These are phyloP conservation scores for Nomada hirtipes DNA, from an alignment of 2,888 invertebrate species.

Conservation along the genomic window DNA sequence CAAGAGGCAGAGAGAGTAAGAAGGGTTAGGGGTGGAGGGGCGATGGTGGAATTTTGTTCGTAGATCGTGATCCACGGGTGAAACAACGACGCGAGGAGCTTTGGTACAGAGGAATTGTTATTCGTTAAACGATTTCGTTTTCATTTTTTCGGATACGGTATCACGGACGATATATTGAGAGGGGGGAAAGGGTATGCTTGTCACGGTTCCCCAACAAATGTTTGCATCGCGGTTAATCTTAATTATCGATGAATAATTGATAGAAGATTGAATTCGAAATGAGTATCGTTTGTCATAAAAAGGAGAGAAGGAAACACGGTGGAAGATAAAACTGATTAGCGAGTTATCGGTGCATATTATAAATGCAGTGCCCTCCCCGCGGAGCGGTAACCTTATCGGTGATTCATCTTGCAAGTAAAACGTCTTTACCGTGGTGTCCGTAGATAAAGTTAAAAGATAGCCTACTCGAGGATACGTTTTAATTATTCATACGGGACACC, in stretches of 20 bases:
- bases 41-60: conserved; percentile 72
- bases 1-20: not conserved
- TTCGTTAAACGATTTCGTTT: conserved; percentile 25
- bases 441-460: conserved; percentile 51
- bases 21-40: conserved; percentile 26
- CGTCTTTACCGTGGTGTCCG: conserved; percentile 48
- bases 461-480: conserved; percentile 56
- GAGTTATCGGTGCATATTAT: conserved; percentile 11
- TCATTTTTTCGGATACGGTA: too few species aligned
- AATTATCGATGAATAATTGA: not conserved
- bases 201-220: too few species aligned
- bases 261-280: too few species aligned
- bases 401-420: conserved; percentile 46
- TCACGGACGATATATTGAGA: too few species aligned
- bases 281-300: too few species aligned
- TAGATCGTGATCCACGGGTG: conserved; percentile 49
- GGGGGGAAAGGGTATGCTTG: too few species aligned
- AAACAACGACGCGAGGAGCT: conserved; percentile 7
- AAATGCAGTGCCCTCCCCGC: not conserved
- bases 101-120: conserved; percentile 11
- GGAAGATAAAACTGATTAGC: not conserved
- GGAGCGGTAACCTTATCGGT: conserved; percentile 27
- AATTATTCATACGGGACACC: conserved; percentile 65
- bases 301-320: too few species aligned
- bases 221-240: not conserved